Conservation (phyloP, 2,113 vertebrate genomes). For the Psephotus haematonotus region DNA sequence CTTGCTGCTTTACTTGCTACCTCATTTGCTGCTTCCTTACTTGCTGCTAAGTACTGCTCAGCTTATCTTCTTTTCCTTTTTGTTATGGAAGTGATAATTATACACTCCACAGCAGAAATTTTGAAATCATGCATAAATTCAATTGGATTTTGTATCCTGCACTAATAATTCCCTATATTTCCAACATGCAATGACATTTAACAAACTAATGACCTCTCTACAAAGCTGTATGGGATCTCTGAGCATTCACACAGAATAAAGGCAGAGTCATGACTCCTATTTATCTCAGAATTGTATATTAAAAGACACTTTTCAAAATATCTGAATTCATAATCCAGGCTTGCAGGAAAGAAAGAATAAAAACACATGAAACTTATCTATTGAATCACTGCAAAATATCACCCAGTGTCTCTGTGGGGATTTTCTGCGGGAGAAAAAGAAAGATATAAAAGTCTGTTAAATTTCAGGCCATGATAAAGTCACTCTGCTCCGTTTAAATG, state of each 20-base stretch:
- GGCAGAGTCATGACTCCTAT: neutral
- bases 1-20: neutral
- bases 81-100: neutral
- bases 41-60: neutral
- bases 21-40: neutral
- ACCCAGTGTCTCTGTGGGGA: neutral
- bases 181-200: neutral
- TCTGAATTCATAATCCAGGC: neutral
- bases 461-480: neutral
- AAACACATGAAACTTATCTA: neutral
- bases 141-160: neutral
- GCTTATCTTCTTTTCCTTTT: neutral
- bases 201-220: neutral
- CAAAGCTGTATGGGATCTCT: neutral
- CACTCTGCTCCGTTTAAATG: neutral
- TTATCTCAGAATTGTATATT: neutral
- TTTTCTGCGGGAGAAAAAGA: neutral
- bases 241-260: neutral
- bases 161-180: neutral
- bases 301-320: neutral
- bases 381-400: neutral
- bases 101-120: neutral
- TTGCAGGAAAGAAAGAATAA: neutral
- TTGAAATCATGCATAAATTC: neutral
- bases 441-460: neutral